Evolutionary conservation across 2,113 vertebrate species (phyloP).

Genomic region (Hipposideros armiger): DNA sequence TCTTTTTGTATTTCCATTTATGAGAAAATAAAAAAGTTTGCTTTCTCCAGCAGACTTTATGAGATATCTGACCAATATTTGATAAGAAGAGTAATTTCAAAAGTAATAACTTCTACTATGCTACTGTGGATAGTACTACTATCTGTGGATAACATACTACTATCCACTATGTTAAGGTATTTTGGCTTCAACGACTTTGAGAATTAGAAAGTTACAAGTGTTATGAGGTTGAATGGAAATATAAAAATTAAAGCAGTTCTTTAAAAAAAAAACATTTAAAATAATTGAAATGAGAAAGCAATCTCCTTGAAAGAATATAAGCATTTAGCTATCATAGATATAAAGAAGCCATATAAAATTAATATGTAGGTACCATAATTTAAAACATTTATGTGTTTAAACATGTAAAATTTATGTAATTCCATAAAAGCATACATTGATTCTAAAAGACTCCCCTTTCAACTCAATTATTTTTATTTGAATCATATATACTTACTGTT

Average conservation of each 20-base stretch:
- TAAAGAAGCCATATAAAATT: background rate
- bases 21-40: conserved; percentile 32
- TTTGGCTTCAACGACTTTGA: conserved; percentile 46
- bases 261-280: background rate
- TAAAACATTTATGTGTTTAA: conserved; percentile 7
- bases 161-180: background rate
- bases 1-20: background rate
- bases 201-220: conserved; percentile 40
- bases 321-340: conserved; percentile 15
- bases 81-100: conserved; percentile 28
- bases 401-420: conserved; percentile 20
- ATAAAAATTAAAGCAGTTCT: background rate
- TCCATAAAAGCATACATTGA: conserved; percentile 1
- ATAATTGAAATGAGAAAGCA: conserved; percentile 36
- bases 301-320: conserved; percentile 35
- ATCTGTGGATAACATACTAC: background rate
- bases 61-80: background rate
- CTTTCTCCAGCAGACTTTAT: background rate
- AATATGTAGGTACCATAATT: conserved; percentile 30
- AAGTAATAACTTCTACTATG: background rate
- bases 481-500: background rate
- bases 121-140: too few relatives aligned
- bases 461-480: conserved; percentile 15
- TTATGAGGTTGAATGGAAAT: conserved; percentile 15
- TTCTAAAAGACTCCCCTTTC: background rate